Base-by-base conservation (phyloP, 2,113 vertebrate genomes). In the Centropristis striata region DNA sequence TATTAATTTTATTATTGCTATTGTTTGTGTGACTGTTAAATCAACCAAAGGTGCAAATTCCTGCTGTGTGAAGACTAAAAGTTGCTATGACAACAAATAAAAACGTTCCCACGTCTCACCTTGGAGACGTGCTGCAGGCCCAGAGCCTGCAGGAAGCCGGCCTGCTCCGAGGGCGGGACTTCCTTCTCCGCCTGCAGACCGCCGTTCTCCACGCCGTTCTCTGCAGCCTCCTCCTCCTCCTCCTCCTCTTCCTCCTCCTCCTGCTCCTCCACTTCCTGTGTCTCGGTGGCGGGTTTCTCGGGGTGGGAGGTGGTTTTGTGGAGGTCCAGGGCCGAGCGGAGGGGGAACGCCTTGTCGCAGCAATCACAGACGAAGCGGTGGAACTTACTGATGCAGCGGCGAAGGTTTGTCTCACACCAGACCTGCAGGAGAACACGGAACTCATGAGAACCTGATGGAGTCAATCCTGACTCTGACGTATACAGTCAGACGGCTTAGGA, bases 311-410 rank as follows among this genome's bases (percentile, higher is more conserved):
- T 95, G 90, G 93, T 92, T 67, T 88, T 93, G 81, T 99, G 98
- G 80, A 99, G 96, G 74, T 94, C 92, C 39, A 99, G 96, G 0
- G 98, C 97, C 0, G 95, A 95, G 27, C 93, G 94, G 83, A 99
- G 97, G 39, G 98, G 98, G 88, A 99, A 99, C 1, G 97, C 98
- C 84, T 97, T 98, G 93, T 99, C 98, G 61, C 98, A 99, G 3
- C 89, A 78, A 44, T 98, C 96, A 0, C 98, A 99, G 75, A 99
- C 80, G 12, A 98, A 99, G 1, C 95, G 96, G 75, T 99, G 98
- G 80, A 97, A 97, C 90, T 97, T 97, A 15, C 98, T 98, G 86
- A 96, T 95, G 80, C 97, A 98, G 88, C 98, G 95, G 5, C 98
- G 94, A 16, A 99, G 93, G 92, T 99, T 99, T 0, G 96, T 97